Evolutionary conservation across 2,797 vertebrate genomes (phyloP), one percentile per base, ranked within the genome.

Genomic region (Manis pentadactyla): DNA sequence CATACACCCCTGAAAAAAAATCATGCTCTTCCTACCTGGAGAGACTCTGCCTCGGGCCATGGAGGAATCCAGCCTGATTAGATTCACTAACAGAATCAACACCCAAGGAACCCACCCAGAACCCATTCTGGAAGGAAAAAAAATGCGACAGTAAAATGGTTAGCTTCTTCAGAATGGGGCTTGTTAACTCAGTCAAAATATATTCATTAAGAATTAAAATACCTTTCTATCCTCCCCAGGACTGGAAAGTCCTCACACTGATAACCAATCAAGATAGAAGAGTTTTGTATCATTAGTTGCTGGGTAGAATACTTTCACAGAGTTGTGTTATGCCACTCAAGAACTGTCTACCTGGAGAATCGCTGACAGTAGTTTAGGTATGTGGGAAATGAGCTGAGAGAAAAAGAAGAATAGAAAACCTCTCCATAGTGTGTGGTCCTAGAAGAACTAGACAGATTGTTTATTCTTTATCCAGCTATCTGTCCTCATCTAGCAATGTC

Each of bases 11-110:
- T 46, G 53, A 53, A 18, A 68, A 39, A 18, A 68, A 71, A 57
- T 23, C 57, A 42, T 19, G 46, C 5, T 81, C 15, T 23, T 82
- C 97, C 96, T 97, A 97, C 97, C 97, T 96, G 94, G 94, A 81
- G 73, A 14, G 89, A 91, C 91, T 92, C 59, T 93, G 49, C 34
- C 85, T 86, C 83, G 87, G 68, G 34, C 53, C 73, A 37, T 12
- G 29, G 93, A 95, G 73, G 74, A 78, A 78, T n/a, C 23, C 39
- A 27, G 85, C 46, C 68, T 55, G 68, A 55, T 42, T 15, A 86
- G 34, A 64, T 2, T 86, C 73, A 95, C 19, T 27, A 79, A 61
- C 57, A 96, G 53, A 79, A 17, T 23, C 79, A 87, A 42, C 9
- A 39, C 23, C 79, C 89, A 75, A 18, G 25, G 39, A 39, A 42